These are phyloP conservation scores for Craterocephalus amniculus DNA, from an alignment of 2,797 vertebrate genomes.

Conservation along the genomic window DNA sequence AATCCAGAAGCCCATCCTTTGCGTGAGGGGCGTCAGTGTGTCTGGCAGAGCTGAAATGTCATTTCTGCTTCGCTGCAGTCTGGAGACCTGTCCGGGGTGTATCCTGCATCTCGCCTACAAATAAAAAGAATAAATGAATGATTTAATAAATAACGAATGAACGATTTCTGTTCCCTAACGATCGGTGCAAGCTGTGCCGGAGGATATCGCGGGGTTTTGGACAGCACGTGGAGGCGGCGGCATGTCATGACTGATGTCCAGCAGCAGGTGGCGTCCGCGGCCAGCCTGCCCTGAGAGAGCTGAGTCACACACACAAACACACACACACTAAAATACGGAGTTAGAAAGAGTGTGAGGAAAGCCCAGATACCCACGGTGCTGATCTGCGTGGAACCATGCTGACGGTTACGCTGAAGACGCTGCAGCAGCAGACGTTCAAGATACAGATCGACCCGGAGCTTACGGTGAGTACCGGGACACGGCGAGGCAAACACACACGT, in stretches of 20 bases:
- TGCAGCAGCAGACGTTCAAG: conserved; percentile 86
- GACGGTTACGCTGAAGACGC: conserved; percentile 84
- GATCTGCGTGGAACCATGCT: conserved; percentile 69
- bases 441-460: conserved; percentile 80
- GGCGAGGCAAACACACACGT: neutral
- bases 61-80: too few relatives aligned
- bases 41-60: too few relatives aligned
- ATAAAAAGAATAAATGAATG: too few relatives aligned
- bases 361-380: neutral
- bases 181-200: neutral
- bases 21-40: neutral
- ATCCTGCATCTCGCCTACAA: too few relatives aligned
- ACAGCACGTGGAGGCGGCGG: conserved; percentile 20
- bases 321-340: conserved; percentile 68
- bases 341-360: neutral
- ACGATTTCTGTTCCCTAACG: neutral
- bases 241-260: conserved; percentile 7
- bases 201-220: conserved; percentile 19
- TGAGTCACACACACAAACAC: conserved; percentile 80
- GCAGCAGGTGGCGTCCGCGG: conserved; percentile 76
- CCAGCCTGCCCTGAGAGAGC: conserved; percentile 70
- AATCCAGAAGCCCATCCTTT: neutral
- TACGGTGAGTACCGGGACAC: conserved; percentile 76
- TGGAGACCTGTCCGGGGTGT: too few relatives aligned
- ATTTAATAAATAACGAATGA: too few relatives aligned